Conservation (phyloP, 2,797 vertebrate species). For the Trachurus trachurus region DNA sequence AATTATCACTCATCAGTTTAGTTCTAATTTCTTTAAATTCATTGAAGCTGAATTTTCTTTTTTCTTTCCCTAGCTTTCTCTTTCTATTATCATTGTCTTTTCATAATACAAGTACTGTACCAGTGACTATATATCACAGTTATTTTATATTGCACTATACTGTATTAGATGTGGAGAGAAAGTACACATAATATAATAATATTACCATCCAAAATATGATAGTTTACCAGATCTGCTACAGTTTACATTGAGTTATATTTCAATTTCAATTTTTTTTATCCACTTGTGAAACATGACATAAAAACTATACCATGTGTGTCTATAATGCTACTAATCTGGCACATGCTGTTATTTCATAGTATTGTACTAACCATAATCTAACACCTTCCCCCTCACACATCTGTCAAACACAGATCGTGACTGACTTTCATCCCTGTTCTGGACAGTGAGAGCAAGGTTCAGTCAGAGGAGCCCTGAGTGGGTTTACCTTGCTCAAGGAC, state of each 20-base stretch:
- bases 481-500: constrained; percentile 29
- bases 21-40: not conserved
- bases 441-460: not conserved
- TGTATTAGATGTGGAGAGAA: not conserved
- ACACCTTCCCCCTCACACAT: not conserved
- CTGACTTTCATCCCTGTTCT: not conserved
- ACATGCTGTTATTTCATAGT: not conserved
- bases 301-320: not conserved
- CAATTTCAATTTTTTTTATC: not conserved
- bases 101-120: too few relatives aligned
- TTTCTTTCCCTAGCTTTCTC: too few relatives aligned
- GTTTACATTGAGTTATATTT: not conserved
- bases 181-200: not conserved
- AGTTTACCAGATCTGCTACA: not conserved
- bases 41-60: not conserved
- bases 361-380: not conserved
- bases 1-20: not conserved
- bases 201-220: not conserved
- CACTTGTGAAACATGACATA: not conserved
- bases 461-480: constrained; percentile 2
- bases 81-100: too few relatives aligned
- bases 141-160: not conserved
- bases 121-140: too few relatives aligned
- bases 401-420: not conserved
- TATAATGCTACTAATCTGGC: not conserved